Base-by-base conservation (phyloP, 2,888 invertebrate species). In the Maniola hyperantus region DNA sequence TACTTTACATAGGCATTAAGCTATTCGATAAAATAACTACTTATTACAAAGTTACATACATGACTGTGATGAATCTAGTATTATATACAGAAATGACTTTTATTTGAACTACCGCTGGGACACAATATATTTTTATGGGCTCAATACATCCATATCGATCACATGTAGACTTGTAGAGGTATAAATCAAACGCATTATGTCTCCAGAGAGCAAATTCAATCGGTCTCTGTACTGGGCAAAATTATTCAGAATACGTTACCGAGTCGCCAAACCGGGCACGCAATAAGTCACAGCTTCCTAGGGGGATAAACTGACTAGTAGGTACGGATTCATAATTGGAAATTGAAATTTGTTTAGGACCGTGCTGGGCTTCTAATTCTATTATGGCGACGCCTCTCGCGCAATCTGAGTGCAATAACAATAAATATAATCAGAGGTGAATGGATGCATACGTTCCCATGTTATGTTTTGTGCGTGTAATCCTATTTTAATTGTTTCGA, bases 311-410 rank as follows among this genome's bases (percentile, higher is more conserved):
- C 73, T 76, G 74, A 76, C 79, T 75, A 76, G 82, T n/a, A n/a
- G n/a, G n/a, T 83, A 80, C 82, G 77, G 81, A 79, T 73, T 79
- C 83, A 88, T 90, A 91, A 91, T 91, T 91, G 91, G 88, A 89
- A 90, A 91, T 91, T 89, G 88, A 90, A 91, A 92, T 91, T 92
- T 91, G 89, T 91, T 90, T 90, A 91, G 91, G 90, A 87, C 83
- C 81, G 81, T 80, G 80, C 79, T 79, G 83, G 83, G 78, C 80
- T 81, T 74, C 83, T 91, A 89, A 91, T 89, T 91, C 83, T 85
- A 91, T 91, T 89, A 84, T 73, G 83, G 81, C 79, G 83, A 82
- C 80, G 82, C 78, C 77, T 80, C 79, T 79, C 76, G 83, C 82
- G 83, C 84, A 87, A 87, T 89, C 85, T 78, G 79, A 76, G 76